Conservation (phyloP, 2,888 invertebrate species). For the Invenusta paracnida region DNA sequence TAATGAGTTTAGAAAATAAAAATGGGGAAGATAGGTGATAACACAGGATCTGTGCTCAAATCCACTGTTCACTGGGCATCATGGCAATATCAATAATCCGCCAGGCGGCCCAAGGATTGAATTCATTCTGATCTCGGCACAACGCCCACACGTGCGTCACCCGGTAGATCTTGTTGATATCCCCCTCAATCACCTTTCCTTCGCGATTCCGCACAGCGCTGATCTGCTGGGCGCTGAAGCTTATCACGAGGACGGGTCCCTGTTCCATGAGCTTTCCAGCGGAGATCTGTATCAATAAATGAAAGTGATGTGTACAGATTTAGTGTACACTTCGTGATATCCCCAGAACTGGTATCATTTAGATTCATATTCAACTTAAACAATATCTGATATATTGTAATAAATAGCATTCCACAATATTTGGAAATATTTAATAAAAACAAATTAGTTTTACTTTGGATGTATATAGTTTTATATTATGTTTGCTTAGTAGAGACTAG, state of each 20-base stretch:
- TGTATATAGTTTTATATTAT: too few species aligned
- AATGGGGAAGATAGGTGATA: too few species aligned
- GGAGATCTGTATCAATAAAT: constrained; percentile 65
- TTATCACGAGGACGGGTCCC: constrained; percentile 90
- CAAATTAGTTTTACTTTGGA: too few species aligned
- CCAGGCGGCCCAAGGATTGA: constrained; percentile 93
- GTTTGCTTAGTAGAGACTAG: too few species aligned
- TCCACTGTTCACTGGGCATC: constrained; percentile 51
- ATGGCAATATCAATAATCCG: constrained; percentile 72
- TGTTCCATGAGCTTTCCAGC: constrained; percentile 99
- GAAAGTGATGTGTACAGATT: too few species aligned
- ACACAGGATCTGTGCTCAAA: too few species aligned
- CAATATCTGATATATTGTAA: too few species aligned
- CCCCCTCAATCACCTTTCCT: constrained; percentile 83
- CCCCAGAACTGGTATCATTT: too few species aligned
- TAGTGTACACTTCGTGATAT: background rate
- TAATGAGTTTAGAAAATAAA: too few species aligned
- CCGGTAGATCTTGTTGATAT: constrained; percentile 84
- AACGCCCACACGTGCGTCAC: constrained; percentile 96
- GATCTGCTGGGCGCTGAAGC: constrained; percentile 92
- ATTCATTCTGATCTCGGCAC: constrained; percentile 85
- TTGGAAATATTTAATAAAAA: too few species aligned
- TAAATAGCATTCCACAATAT: too few species aligned
- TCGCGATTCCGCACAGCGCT: constrained; percentile 79
- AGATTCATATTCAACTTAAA: too few species aligned